A percentile compares a stretch with the other conserved stretches of the same genome.
Evolutionary conservation across 2,888 invertebrate genomes (phyloP).

Genomic region (Patella ulyssiponensis): DNA sequence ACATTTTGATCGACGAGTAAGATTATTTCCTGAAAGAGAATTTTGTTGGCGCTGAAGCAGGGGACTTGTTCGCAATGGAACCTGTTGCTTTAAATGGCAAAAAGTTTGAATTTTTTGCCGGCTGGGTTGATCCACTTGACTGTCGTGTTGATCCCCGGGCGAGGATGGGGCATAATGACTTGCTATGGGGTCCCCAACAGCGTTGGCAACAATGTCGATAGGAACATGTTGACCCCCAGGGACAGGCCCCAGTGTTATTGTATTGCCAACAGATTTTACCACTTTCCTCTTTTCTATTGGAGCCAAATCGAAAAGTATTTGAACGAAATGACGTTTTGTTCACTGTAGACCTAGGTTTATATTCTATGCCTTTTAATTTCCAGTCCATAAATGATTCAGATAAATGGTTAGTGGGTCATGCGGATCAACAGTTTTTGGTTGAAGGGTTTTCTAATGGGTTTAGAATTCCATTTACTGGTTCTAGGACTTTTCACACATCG

Average conservation of each 20-base stretch:
- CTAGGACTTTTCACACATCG: not conserved
- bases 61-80: too few species aligned
- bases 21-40: too few species aligned
- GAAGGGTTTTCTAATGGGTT: constrained; percentile 17
- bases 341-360: not conserved
- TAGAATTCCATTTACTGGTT: constrained; percentile 6
- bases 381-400: too few species aligned
- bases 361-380: not conserved
- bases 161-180: not conserved
- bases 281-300: not conserved
- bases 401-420: too few species aligned
- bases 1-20: too few species aligned
- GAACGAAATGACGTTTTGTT: not conserved
- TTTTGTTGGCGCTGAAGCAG: too few species aligned
- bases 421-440: not conserved
- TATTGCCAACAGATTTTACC: not conserved
- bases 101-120: not conserved
- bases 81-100: not conserved
- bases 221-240: too few species aligned
- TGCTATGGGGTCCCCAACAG: not conserved
- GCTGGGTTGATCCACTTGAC: not conserved
- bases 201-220: too few species aligned
- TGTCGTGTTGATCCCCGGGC: too few species aligned
- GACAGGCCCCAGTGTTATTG: not conserved
- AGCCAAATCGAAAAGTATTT: not conserved